Evolutionary conservation across 2,113 vertebrate genomes (phyloP).

Genomic region (Butorides virescens): DNA sequence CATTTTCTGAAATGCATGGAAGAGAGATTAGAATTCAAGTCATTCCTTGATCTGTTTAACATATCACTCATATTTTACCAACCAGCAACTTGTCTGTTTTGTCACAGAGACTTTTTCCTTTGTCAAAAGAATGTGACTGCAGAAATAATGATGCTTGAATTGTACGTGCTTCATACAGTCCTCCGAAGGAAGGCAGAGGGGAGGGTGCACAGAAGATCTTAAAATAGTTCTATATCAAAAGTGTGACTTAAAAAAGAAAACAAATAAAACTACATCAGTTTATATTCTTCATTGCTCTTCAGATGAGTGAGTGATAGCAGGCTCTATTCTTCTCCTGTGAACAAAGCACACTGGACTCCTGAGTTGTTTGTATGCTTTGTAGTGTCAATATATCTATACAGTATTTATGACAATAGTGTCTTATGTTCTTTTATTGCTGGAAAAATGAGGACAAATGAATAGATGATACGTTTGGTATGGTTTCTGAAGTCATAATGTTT

Average conservation of each 20-base stretch:
- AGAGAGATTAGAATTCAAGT: neutral
- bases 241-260: neutral
- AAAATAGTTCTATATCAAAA: neutral
- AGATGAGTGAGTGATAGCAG: neutral
- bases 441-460: neutral
- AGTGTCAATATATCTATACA: neutral
- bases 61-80: neutral
- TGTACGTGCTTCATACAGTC: accelerated
- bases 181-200: neutral
- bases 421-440: neutral
- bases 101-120: neutral
- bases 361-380: neutral
- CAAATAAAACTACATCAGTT: neutral
- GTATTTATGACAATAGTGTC: neutral
- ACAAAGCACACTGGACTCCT: neutral
- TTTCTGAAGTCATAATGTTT: neutral
- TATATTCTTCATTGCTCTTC: neutral
- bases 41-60: neutral
- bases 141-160: neutral
- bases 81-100: neutral
- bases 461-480: neutral
- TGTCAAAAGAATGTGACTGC: neutral
- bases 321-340: neutral
- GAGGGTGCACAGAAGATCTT: neutral
- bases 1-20: neutral